Evolutionary conservation across 2,888 invertebrate genomes (phyloP), one percentile per base, ranked within the genome.

Genomic region (Lithophane ornitopus): DNA sequence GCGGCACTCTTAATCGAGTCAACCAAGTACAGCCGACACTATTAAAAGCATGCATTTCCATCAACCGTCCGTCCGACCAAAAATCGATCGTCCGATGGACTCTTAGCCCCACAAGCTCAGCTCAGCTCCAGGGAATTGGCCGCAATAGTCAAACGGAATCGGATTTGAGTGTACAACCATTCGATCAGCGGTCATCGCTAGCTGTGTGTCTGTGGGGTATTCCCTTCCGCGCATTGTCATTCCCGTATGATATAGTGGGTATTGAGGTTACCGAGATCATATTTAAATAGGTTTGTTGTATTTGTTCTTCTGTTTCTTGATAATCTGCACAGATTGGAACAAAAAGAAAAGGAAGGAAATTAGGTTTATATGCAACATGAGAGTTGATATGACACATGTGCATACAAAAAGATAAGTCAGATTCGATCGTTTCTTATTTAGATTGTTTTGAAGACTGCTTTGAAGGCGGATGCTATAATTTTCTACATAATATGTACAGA

Each of bases 71-170:
- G 54, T 67, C 34, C 14, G 19, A 59, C 69, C 56, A 69, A 78
- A 70, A 85, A 82, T 78, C 81, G 81, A 85, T 70, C 41, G 59
- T 58, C 54, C 12, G 52, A 19, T 54, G 14, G 44, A 66, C 68
- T 70, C 71, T 77, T 52, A 73, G 68, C 70, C 46, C 63, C 72
- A 73, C 73, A 74, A 82, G 78, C 85, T 62, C 68, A 74, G 85
- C 74, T 74, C 58, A 74, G 59, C 83, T 85, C 83, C 11, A 1
- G 83, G 83, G 83, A 83, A 85, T 83, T 83, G 78, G 61, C 77
- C 49, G 82, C 85, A 81, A 83, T 77, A 83, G 82, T 83, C 82
- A 82, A 70, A 85, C 83, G 85, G 52, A 85, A 85, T 83, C 82
- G 70, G 85, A 85, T 85, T 83, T 78, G 71, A 77, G 69, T 74